These are phyloP conservation scores for Brienomyrus brachyistius DNA, from an alignment of 2,113 vertebrate species.

Conservation along the genomic window DNA sequence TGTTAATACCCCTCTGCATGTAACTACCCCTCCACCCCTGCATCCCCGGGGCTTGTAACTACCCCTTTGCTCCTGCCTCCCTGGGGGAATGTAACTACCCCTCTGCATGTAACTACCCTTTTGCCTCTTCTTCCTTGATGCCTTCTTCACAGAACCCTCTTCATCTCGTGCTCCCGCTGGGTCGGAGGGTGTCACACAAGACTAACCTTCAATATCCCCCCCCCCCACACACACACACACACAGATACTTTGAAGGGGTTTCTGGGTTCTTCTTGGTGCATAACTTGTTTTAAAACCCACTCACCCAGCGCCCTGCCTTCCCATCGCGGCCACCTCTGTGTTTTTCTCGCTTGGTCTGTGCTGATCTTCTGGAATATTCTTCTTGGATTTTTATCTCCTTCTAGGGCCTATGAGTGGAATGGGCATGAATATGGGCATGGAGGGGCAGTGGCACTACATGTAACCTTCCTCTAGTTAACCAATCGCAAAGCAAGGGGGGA, in stretches of 20 bases:
- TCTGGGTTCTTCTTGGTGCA: not conserved
- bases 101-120: not conserved
- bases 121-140: not conserved
- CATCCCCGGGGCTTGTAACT: not conserved
- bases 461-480: slow-evolving; percentile 83
- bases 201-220: not conserved
- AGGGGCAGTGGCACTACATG: slow-evolving; percentile 98
- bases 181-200: not conserved
- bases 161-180: not conserved
- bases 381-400: slow-evolving; percentile 79
- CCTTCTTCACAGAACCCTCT: not conserved
- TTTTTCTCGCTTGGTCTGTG: slow-evolving; percentile 52
- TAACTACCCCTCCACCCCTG: not conserved
- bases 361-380: slow-evolving; percentile 74
- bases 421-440: slow-evolving; percentile 93
- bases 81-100: not conserved
- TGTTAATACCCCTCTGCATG: not conserved
- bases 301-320: not conserved
- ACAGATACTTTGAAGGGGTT: not conserved
- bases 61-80: not conserved
- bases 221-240: not conserved
- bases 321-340: not conserved
- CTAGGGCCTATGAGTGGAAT: slow-evolving; percentile 86
- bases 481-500: slow-evolving; percentile 81
- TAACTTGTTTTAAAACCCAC: not conserved